Conservation (phyloP, 2,888 invertebrate species). For the Tinea pellionella region DNA sequence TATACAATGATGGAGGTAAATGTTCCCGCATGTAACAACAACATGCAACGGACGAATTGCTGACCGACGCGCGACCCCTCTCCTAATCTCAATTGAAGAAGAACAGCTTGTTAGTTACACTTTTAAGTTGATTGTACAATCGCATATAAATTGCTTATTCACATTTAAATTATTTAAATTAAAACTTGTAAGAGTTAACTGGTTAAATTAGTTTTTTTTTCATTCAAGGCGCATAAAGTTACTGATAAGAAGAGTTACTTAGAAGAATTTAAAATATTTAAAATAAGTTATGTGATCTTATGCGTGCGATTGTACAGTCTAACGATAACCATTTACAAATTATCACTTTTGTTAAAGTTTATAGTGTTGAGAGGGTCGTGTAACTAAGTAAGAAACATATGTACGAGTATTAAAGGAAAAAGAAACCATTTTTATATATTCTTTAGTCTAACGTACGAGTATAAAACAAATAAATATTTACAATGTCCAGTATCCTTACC, state of each 20-base stretch:
- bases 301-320: constrained; percentile 33
- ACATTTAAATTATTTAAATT: background rate
- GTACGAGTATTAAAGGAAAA: too few species aligned
- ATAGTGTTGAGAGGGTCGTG: background rate
- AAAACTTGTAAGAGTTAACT: too few species aligned
- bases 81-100: constrained; percentile 48
- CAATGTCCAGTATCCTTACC: too few species aligned
- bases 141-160: constrained; percentile 19
- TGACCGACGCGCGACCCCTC: constrained; percentile 59
- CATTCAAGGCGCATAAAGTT: too few species aligned
- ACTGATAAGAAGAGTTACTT: too few species aligned
- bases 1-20: constrained; percentile 22
- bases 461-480: too few species aligned
- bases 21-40: constrained; percentile 50
- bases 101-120: constrained; percentile 36
- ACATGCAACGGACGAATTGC: constrained; percentile 23
- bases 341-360: constrained; percentile 42
- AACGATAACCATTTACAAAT: constrained; percentile 60
- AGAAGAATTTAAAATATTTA: background rate
- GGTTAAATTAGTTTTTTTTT: too few species aligned
- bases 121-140: constrained; percentile 30
- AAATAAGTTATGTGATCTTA: background rate
- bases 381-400: too few species aligned
- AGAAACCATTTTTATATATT: too few species aligned
- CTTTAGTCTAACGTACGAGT: too few species aligned